Evolutionary conservation across 2,113 vertebrate species (phyloP).

Genomic region (Ibidorhyncha struthersii): DNA sequence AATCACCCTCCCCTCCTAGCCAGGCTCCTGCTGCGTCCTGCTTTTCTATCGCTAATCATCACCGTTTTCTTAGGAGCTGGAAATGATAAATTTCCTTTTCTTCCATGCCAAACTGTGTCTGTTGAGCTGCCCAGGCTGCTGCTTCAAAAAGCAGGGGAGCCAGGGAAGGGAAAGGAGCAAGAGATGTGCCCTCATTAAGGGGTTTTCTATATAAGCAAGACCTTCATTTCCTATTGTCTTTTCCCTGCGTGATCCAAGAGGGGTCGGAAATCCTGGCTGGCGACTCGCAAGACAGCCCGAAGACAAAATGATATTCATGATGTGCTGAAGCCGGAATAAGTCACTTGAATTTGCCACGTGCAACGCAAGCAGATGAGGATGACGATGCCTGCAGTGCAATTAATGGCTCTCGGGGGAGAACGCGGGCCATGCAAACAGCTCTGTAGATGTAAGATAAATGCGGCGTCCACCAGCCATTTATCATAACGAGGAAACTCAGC

Average conservation of each 20-base stretch:
- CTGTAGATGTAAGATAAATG: background rate
- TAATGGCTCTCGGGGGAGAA: background rate
- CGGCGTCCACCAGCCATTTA: background rate
- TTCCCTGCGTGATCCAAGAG: background rate
- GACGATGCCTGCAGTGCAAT: background rate
- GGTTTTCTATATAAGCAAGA: background rate
- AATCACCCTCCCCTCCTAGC: background rate
- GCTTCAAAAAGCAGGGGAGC: background rate
- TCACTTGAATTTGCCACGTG: background rate
- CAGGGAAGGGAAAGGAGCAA: background rate
- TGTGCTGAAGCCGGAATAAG: background rate
- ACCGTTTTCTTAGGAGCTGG: background rate
- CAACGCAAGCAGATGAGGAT: background rate
- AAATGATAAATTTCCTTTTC: background rate
- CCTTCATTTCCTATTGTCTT: background rate
- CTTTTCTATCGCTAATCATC: background rate
- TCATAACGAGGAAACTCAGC: background rate
- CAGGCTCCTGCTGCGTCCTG: background rate
- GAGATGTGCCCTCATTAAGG: background rate
- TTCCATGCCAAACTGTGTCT: background rate
- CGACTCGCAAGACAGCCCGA: background rate
- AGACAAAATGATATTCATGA: background rate
- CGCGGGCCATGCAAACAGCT: background rate
- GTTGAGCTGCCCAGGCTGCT: background rate
- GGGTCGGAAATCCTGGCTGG: background rate